These are phyloP conservation scores for Macropus fuliginosus DNA, from an alignment of 2,797 vertebrate species.

Conservation along the genomic window DNA sequence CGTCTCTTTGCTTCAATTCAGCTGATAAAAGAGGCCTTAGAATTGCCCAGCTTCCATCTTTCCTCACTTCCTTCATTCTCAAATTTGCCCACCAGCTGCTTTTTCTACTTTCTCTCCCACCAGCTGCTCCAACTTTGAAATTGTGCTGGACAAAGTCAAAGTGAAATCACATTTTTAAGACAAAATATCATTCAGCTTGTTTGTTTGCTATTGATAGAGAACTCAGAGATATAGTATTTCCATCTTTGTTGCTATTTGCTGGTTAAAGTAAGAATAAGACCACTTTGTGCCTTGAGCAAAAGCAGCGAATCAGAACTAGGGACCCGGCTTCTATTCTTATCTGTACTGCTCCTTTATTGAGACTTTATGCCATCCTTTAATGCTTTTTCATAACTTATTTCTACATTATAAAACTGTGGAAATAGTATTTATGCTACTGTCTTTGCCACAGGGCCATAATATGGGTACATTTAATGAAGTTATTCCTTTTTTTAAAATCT, in stretches of 20 bases:
- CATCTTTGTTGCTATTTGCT: background rate
- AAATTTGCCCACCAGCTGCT: constrained; percentile 35
- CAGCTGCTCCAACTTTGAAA: constrained; percentile 45
- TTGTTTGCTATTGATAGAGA: constrained; percentile 26
- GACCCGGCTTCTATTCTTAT: constrained; percentile 53
- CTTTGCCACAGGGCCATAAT: background rate
- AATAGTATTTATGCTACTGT: constrained; percentile 42
- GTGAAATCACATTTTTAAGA: constrained; percentile 41
- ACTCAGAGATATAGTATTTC: background rate
- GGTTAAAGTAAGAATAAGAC: constrained; percentile 44
- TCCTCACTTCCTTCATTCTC: background rate
- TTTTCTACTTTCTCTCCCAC: constrained; percentile 34
- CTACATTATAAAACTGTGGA: constrained; percentile 15
- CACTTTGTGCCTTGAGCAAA: constrained; percentile 14
- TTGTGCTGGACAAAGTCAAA: constrained; percentile 57
- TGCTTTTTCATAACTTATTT: constrained; percentile 43
- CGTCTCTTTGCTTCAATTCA: background rate
- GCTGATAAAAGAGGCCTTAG: constrained; percentile 19
- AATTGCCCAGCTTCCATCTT: constrained; percentile 1
- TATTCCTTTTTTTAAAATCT: constrained; percentile 13
- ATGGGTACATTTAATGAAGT: constrained; percentile 27
- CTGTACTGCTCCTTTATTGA: constrained; percentile 50
- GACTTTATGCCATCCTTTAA: constrained; percentile 34
- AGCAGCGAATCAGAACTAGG: constrained; percentile 18
- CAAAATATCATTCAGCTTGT: constrained; percentile 25